A percentile compares a stretch with the other conserved stretches of the same genome.
phyloP scores from a whole-genome alignment of 2,113 vertebrate genomes.

The Macrotus californicus region DNA sequence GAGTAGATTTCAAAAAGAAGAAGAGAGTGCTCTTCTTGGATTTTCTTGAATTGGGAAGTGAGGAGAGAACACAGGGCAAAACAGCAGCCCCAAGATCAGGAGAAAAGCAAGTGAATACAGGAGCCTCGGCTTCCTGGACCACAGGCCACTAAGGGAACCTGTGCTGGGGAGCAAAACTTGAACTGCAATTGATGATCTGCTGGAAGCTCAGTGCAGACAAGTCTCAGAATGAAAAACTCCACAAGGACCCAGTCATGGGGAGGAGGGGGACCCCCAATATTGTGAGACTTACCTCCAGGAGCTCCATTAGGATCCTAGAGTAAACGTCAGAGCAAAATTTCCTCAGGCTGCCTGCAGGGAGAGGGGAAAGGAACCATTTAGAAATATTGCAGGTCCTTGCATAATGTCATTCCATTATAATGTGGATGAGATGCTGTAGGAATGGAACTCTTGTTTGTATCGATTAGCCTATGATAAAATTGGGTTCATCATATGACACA shows the following conservation, averaged over 20 bases:
- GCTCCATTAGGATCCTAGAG: not conserved
- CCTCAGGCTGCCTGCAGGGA: not conserved
- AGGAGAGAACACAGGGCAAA: not conserved
- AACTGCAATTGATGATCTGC: not conserved
- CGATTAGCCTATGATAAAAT: not conserved
- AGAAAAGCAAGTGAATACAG: not conserved
- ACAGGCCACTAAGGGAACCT: not conserved
- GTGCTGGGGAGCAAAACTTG: rapidly evolving
- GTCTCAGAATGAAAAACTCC: not conserved
- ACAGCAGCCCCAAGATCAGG: not conserved
- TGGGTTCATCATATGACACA: not conserved
- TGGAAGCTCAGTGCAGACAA: not conserved
- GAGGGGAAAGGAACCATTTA: not conserved
- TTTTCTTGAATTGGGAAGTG: not conserved
- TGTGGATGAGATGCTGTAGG: not conserved
- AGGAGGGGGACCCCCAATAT: not conserved
- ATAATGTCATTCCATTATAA: not conserved
- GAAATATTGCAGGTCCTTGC: not conserved
- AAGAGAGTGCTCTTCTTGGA: not conserved
- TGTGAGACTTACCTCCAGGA: not conserved
- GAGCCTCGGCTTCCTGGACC: not conserved
- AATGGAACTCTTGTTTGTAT: not conserved
- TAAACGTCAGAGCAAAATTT: too few species aligned
- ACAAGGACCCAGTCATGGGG: not conserved
- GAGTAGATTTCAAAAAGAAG: not conserved